Base-by-base conservation (phyloP, 2,113 vertebrate species). In the Pedetes capensis region DNA sequence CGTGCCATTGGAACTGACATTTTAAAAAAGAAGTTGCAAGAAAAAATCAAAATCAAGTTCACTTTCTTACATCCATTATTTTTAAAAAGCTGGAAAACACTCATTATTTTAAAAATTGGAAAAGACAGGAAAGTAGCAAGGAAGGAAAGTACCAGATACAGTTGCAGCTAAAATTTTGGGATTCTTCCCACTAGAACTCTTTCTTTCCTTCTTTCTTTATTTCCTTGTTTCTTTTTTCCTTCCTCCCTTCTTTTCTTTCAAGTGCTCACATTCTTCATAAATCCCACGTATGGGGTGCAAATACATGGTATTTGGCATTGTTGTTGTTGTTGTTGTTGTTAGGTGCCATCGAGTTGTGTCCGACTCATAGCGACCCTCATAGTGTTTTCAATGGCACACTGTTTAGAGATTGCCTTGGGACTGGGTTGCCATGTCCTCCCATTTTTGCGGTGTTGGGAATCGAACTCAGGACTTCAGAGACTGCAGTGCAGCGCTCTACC, bases 1-100 rank as follows among this genome's bases (percentile, higher is more conserved):
- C 8, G 1, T 78, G 51, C 63, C 42, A 17, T 63, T 68, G 51
- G 42, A 84, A 92, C 23, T 8, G 5, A 59, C 53, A 16, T 84
- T 75, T 93, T 95, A 44, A 39, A 42, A 61, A 66, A 71, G 29
- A 39, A 10, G 13, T 61, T 93, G 78, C 32, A 34, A 32, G n/a
- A 87, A 72, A 63, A 47, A 22, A 85, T 79, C 32, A 63, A 94
- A 93, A 71, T 71, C 39, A 76, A 89, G 25, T 89, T 89, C 39
- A 61, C 79, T 82, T 75, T 79, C 78, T 25, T 44, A 14, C 49
- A 6, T 29, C 22, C 34, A 53, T n/a, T 53, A 4, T 75, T n/a
- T n/a, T n/a, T n/a, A n/a, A 51, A 53, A 83, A 63, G 57, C 32
- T 86, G 94, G 84, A 74, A n/a, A 44, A 53, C 61, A 59, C 17